Evolutionary conservation across 2,113 vertebrate species (phyloP).

Genomic region (Pontoporia blainvillei): DNA sequence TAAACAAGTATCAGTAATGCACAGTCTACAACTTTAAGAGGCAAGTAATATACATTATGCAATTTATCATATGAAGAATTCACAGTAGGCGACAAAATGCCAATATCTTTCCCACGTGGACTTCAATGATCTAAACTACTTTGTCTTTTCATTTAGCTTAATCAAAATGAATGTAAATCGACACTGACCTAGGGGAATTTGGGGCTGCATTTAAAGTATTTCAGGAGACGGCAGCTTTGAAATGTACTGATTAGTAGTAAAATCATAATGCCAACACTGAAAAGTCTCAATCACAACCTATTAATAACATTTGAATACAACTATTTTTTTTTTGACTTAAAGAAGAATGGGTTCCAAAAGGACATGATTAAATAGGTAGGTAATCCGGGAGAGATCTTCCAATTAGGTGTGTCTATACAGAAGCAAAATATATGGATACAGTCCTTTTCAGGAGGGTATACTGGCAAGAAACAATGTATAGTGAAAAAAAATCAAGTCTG

Average conservation of each 20-base stretch:
- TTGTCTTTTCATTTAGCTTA: neutral
- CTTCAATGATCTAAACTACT: neutral
- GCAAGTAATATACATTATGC: neutral
- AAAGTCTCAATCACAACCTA: conserved; percentile 21
- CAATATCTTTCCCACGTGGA: neutral
- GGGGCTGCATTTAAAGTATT: neutral
- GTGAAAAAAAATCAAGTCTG: neutral
- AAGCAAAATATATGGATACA: neutral
- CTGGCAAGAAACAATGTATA: neutral
- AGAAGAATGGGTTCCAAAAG: neutral
- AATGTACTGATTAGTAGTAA: neutral
- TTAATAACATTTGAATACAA: conserved; percentile 26
- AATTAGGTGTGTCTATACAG: neutral
- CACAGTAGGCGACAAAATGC: neutral
- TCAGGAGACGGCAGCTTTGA: conserved; percentile 13
- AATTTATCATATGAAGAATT: conserved; percentile 24
- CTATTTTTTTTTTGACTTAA: neutral
- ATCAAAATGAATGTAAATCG: conserved; percentile 27
- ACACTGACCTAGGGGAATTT: neutral
- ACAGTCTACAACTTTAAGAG: conserved; percentile 10
- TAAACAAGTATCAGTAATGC: conserved; percentile 29
- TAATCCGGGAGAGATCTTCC: neutral
- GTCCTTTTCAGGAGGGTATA: neutral
- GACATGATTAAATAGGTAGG: neutral
- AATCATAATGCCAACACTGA: conserved; percentile 25